phyloP scores from a whole-genome alignment of 2,113 vertebrate genomes.

The Rhynchomys soricoides region DNA sequence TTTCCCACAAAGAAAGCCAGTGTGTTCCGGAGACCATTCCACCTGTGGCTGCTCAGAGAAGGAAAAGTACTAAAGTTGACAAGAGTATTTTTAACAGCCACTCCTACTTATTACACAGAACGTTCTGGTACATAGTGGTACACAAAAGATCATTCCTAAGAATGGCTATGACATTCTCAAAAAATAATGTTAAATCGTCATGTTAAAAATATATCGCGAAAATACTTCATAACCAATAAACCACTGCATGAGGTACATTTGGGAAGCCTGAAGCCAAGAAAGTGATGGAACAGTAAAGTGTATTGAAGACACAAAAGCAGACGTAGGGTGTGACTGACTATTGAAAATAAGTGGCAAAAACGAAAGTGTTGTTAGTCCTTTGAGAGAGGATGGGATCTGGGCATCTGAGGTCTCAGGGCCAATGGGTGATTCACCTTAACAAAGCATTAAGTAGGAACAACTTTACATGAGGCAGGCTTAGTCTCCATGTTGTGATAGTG shows the following conservation, averaged over 20 bases:
- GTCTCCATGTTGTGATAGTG: background rate
- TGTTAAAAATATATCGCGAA: background rate
- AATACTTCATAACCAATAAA: background rate
- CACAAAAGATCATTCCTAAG: background rate
- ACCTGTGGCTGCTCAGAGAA: background rate
- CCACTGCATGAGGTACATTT: background rate
- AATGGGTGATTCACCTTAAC: background rate
- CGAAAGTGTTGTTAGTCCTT: too few species aligned
- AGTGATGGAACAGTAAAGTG: background rate
- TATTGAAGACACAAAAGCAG: background rate
- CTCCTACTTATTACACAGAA: background rate
- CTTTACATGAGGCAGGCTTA: background rate
- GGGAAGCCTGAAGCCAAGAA: background rate
- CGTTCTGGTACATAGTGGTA: background rate
- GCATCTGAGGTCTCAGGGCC: background rate
- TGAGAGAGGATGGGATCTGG: too few species aligned
- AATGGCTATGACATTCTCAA: background rate
- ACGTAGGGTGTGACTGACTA: background rate
- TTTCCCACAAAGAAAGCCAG: background rate
- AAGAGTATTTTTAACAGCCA: background rate
- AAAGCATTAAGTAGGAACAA: background rate
- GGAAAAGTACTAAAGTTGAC: background rate
- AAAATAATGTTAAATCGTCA: conserved; percentile 6
- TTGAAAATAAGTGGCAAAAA: background rate
- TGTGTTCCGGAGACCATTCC: background rate